phyloP scores from a whole-genome alignment of 2,888 invertebrate species.

The Erannis defoliaria region DNA sequence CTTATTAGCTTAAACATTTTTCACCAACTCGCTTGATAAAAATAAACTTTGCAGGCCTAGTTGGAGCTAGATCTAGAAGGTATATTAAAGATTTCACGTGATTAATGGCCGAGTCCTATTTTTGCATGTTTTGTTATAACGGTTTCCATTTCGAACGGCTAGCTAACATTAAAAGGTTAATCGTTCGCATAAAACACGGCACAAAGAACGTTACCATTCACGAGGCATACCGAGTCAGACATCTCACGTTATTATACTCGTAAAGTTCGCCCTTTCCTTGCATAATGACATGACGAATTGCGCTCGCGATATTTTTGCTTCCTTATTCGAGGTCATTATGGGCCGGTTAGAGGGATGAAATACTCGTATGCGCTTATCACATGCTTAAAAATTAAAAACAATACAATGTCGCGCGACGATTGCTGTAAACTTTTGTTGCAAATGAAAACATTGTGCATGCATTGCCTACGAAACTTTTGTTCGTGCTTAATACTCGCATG shows the following conservation, averaged over 20 bases:
- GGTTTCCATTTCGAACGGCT: slow-evolving; percentile 68
- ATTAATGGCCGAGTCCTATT: not conserved
- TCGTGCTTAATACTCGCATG: slow-evolving; percentile 61
- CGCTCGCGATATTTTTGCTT: slow-evolving; percentile 83
- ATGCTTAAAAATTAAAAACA: slow-evolving; percentile 33
- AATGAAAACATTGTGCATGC: slow-evolving; percentile 55
- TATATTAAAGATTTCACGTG: no score
- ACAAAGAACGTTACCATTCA: slow-evolving; percentile 83
- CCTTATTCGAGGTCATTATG: slow-evolving; percentile 82
- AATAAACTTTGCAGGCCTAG: no score
- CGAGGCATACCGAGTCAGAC: slow-evolving; percentile 79
- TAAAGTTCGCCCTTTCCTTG: slow-evolving; percentile 86
- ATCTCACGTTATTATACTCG: slow-evolving; percentile 86
- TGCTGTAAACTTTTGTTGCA: slow-evolving; percentile 48
- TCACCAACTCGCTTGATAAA: no score
- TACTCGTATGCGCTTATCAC: slow-evolving; percentile 52
- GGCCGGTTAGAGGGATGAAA: slow-evolving; percentile 66
- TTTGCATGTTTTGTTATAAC: slow-evolving; percentile 50
- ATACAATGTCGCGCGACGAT: slow-evolving; percentile 41
- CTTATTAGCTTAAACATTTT: no score
- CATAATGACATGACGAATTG: slow-evolving; percentile 86
- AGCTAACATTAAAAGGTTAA: slow-evolving; percentile 84
- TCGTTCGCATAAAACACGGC: slow-evolving; percentile 84
- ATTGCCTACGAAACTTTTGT: slow-evolving; percentile 58
- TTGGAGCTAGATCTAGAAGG: no score